Evolutionary conservation across 1,140 invertebrate species (phyloP), one percentile per base, ranked within the genome.

Genomic region (Monochamus saltuarius): DNA sequence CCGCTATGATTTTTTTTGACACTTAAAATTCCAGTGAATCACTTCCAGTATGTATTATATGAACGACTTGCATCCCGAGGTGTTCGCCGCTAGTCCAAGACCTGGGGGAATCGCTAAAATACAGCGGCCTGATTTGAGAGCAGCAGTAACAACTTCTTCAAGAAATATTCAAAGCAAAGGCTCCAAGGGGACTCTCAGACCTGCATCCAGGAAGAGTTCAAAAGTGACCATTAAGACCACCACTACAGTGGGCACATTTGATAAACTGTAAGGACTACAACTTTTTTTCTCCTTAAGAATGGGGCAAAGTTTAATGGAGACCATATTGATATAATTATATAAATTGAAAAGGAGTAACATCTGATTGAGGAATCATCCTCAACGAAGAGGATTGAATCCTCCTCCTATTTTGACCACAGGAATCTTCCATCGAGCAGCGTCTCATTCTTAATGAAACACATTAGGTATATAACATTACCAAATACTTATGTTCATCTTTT

Each of bases 51-150:
- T 56, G 53, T 13, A 39, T 11, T 56, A 56, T n/a, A 35, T 56
- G 16, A 62, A 52, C 29, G 40, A 42, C 36, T 56, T 36, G 11
- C 43, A 62, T 35, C 60, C 60, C 3, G 60, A 62, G 39, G 35
- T 62, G 16, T 56, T 62, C 37, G 35, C 34, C 11, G 47, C 22
- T 19, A n/a, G 51, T 16, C 60, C 60, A n/a, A 39, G 60, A 56
- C 45, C 60, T 39, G 60, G 60, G 42, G 60, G 60, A 16, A 51
- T 62, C 13, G 60, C 60, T 37, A 62, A 62, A 19, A 62, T 62
- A 43, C 29, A 56, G 34, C 7, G 35, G 4, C 53, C 53, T n/a
- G 19, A 29, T 3, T 1, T 22, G 7, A 39, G 8, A 38, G 22
- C 4, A n/a, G n/a, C 39, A 13, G 6, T 6, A 29, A 29, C 2